Base-by-base conservation (phyloP, 2,888 invertebrate species). In the Synanthedon vespiformis region DNA sequence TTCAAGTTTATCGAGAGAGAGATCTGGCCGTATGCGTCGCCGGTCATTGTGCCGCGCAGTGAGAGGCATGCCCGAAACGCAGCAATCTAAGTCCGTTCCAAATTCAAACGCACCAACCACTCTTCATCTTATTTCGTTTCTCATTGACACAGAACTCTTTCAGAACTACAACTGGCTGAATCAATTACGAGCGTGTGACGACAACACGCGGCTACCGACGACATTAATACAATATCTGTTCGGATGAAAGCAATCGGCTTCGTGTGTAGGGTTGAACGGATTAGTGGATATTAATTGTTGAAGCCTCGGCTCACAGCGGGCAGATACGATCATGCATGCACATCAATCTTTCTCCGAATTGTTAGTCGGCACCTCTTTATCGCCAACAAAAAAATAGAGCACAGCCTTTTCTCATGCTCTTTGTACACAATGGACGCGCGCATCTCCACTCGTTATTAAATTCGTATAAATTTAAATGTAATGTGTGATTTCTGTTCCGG, bases 391-490 rank as follows among this genome's bases (percentile, higher is more conserved):
- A 34, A 84, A 82, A 76, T 75, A 75, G 76, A 64, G 70, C 74
- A 68, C 55, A 64, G 61, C 70, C 48, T 74, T 74, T 87, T 87
- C 87, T 82, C 86, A 86, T 82, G 82, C 71, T 64, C 76, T 66
- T 67, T 63, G 61, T 60, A 57, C 69, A 70, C 67, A 83, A 85
- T 86, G 86, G 84, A 68, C 58, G 64, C 67, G 75, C 66, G 76
- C 81, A 78, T 77, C 80, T 78, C 34, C 77, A 76, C 80, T 85
- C 74, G 81, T 84, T 86, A 87, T 87, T 87, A 87, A 87, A 87
- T 86, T 86, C 86, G 83, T 83, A 86, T 87, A 84, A 86, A 86
- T 86, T 85, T 83, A 81, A 85, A 80, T 78, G 70, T 85, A 86
- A 85, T 85, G 82, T 87, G 84, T 86, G 86, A 86, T 80, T 83